Percentiles rank a stretch among this genome's conserved stretches.
These are phyloP conservation scores for Anguilla japonica DNA, from an alignment of 2,113 vertebrate genomes.

Conservation along the genomic window DNA sequence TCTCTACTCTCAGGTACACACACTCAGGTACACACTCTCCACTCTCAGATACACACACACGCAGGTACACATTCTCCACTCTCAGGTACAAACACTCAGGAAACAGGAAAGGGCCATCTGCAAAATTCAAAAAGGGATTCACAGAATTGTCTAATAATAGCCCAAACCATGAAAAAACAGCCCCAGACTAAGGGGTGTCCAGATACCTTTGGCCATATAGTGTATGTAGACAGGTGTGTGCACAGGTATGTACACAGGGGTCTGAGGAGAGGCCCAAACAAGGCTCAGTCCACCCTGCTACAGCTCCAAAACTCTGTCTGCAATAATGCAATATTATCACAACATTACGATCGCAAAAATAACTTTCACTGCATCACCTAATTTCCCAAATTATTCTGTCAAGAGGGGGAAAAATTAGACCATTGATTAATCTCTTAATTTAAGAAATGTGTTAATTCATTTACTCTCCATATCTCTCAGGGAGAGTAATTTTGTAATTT, in stretches of 20 bases:
- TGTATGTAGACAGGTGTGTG: neutral
- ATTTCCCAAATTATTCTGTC: neutral
- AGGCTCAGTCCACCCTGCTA: no score
- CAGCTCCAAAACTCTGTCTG: neutral
- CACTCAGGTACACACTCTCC: neutral
- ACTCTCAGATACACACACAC: neutral
- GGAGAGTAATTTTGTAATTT: conserved; percentile 35
- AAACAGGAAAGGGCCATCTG: neutral
- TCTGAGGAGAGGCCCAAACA: no score
- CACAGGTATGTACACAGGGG: no score
- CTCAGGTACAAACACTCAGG: conserved; percentile 30
- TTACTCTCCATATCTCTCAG: conserved; percentile 19
- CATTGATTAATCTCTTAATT: conserved; percentile 19
- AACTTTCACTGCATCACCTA: neutral
- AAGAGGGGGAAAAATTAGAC: neutral
- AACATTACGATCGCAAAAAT: neutral
- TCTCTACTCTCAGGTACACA: neutral
- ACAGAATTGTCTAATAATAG: no score
- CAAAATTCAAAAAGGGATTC: no score
- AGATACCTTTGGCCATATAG: no score
- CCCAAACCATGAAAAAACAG: no score
- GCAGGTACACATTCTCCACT: conserved; percentile 18
- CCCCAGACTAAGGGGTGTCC: no score
- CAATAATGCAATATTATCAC: neutral
- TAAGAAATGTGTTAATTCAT: conserved; percentile 20